A percentile compares a stretch with the other conserved stretches of the same genome.
phyloP scores from a whole-genome alignment of 35 echinoderm and acorn worm species.

The Lytechinus variegatus region DNA sequence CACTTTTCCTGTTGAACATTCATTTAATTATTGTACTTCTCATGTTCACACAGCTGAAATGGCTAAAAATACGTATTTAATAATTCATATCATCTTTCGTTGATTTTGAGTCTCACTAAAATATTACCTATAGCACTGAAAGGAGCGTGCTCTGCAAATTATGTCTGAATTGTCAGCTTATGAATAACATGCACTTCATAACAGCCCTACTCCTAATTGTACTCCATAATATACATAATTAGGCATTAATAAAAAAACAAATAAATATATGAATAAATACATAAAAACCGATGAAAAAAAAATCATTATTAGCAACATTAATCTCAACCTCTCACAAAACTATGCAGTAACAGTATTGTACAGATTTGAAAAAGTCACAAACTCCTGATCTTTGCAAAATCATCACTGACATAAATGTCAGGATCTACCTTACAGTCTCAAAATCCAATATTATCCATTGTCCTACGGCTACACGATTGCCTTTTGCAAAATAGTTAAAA shows the following conservation, averaged over 20 bases:
- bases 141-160: background rate
- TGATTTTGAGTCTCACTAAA: background rate
- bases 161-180: background rate
- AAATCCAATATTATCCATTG: background rate
- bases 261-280: too few species aligned
- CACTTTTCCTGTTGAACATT: background rate
- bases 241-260: too few species aligned
- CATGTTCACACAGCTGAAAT: background rate
- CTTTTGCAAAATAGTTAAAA: background rate
- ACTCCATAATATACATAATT: too few species aligned
- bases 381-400: background rate
- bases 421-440: background rate
- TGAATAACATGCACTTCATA: background rate
- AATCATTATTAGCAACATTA: background rate
- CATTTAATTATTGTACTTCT: background rate
- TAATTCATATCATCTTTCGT: background rate
- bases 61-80: background rate
- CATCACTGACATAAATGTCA: background rate
- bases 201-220: background rate
- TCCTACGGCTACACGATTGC: background rate
- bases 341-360: background rate
- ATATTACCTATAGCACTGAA: background rate
- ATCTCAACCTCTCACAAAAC: background rate
- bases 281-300: background rate
- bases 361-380: background rate